These are phyloP conservation scores for Corynorhinus townsendii DNA, from an alignment of 2,113 vertebrate genomes.

Conservation along the genomic window DNA sequence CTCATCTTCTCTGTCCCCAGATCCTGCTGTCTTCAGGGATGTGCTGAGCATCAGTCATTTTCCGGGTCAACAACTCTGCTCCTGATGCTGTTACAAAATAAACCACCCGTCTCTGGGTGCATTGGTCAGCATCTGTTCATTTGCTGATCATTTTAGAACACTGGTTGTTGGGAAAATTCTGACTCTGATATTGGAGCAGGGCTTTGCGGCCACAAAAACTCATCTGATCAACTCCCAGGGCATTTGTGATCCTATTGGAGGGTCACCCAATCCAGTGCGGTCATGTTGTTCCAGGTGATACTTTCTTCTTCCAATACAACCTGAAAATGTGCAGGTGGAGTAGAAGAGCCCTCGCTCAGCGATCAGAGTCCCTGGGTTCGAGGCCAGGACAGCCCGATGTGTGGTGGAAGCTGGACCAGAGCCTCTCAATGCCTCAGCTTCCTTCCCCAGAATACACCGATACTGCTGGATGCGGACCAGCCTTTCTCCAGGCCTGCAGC, in stretches of 20 bases:
- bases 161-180: neutral
- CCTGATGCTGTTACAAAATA: neutral
- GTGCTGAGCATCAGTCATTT: neutral
- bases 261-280: neutral
- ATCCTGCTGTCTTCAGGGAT: neutral
- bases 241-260: neutral
- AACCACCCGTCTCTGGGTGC: neutral
- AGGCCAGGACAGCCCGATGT: neutral
- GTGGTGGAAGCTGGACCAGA: neutral
- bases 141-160: neutral
- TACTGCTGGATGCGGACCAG: neutral
- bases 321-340: neutral
- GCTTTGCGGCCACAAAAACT: neutral
- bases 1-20: too few relatives aligned
- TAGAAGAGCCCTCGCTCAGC: neutral
- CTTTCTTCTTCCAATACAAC: neutral
- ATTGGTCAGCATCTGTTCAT: neutral
- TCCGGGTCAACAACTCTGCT: slow-evolving; percentile 10
- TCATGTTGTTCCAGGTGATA: neutral
- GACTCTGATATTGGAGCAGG: too few relatives aligned
- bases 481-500: neutral
- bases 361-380: neutral
- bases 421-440: neutral
- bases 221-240: neutral
- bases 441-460: neutral